Evolutionary conservation across 2,888 invertebrate genomes (phyloP), one percentile per base, ranked within the genome.

Genomic region (Lacanobia oleracea): DNA sequence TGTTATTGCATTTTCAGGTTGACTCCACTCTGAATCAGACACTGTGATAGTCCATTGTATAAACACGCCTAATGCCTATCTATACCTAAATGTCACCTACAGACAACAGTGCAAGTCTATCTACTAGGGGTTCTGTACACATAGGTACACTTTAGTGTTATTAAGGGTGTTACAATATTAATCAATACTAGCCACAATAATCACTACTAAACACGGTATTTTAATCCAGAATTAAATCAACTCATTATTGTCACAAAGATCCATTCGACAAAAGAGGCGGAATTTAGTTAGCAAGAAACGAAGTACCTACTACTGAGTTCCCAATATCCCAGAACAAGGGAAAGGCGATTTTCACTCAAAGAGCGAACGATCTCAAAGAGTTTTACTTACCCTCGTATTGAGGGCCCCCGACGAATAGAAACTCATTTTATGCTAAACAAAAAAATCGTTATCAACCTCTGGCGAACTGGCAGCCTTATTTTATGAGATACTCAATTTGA

Each of bases 371-470:
- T 77, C 66, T 76, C 68, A 74, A 82, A 82, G 82, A 77, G 71
- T 72, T 86, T 77, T 80, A 80, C 78, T 83, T 16, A 75, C 67
- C 67, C 67, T 69, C 50, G 50, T 48, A 67, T 64, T 45, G 51
- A 75, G 72, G 59, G 67, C 67, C 50, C 70, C 63, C 66, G 57
- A 64, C 51, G 67, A 37, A 62, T 77, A 66, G 67, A 79, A 75
- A 45, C 64, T 76, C 69, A 70, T 86, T 87, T 83, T 72, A 81
- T 76, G 77, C 67, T 79, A 80, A 86, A 79, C 75, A 78, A 78
- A 70, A 77, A 75, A 83, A 68, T 61, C 59, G 59, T 81, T 83
- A 77, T 75, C 67, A 51, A 63, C 68, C 67, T 73, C 67, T 72
- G 59, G 57, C 61, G 50, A 68, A 71, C 59, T 37, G 48, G 61